Evolutionary conservation across 2,113 vertebrate genomes (phyloP), one percentile per base, ranked within the genome.

Genomic region (Plestiodon gilberti): DNA sequence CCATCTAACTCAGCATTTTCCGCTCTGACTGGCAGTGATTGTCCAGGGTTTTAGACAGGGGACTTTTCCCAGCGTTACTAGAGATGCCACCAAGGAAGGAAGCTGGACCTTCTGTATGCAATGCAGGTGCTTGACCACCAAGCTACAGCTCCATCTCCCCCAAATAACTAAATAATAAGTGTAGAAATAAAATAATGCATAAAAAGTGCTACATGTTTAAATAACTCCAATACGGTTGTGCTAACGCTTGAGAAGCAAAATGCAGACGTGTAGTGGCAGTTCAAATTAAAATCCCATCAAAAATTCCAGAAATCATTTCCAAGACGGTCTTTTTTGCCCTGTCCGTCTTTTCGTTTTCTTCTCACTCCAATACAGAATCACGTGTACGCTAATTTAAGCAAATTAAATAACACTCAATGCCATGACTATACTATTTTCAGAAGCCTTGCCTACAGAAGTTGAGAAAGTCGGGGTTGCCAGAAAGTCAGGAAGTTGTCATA

Each of bases 271-370:
- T 64, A 48, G 14, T 18, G 40, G 61, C 22, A 84, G 10, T 84
- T 55, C 28, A 28, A 17, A 43, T 38, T 77, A 48, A 35, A 35
- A 25, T 64, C 22, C 38, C 59, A 80, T 69, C 7, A 67, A 64
- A 73, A 78, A 78, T 40, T 30, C 25, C 83, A 84, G 59, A 82
- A 83, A 77, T 43, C 78, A 17, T 78, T 84, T 73, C 81, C 35
- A 82, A 74, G 30, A 35, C 74, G 22, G 30, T 52, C 40, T 79
- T 82, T 76, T 30, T 67, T 62, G 55, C 57, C 61, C 38, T 18
- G 80, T 61, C 17, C 78, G 73, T 10, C n/a, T 69, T 71, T 79
- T 71, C 25, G 14, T 70, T 69, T 59, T 78, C 62, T 59, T 70
- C n/a, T 43, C 61, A 35, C 76, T 75, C 55, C 33, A 38, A 59